These are phyloP conservation scores for Leptinotarsa peninsularis DNA, from an alignment of 2,888 invertebrate species.

Conservation along the genomic window DNA sequence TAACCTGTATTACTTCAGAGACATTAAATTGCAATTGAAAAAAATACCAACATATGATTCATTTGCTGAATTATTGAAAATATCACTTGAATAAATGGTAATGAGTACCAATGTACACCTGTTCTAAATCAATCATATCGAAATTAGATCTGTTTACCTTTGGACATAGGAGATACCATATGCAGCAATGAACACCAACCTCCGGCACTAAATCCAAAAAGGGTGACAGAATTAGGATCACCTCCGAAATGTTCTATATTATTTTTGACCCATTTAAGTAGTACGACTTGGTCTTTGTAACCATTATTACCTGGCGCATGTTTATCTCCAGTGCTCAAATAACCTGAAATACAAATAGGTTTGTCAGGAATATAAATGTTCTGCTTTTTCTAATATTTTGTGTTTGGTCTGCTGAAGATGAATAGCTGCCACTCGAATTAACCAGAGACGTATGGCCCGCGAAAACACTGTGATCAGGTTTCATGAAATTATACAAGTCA, in stretches of 20 bases:
- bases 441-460: too few species aligned
- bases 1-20: too few species aligned
- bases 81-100: too few species aligned
- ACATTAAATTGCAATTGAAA: too few species aligned
- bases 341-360: slow-evolving; percentile 54
- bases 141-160: slow-evolving; percentile 60
- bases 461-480: too few species aligned
- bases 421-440: too few species aligned
- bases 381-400: not conserved
- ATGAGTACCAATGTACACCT: too few species aligned
- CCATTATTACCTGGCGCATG: slow-evolving; percentile 78
- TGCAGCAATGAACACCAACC: slow-evolving; percentile 65
- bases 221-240: slow-evolving; percentile 73
- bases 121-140: too few species aligned
- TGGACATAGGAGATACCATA: slow-evolving; percentile 76
- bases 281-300: slow-evolving; percentile 77
- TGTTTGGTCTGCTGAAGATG: not conserved
- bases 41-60: too few species aligned
- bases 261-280: slow-evolving; percentile 74
- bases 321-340: slow-evolving; percentile 73
- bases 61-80: too few species aligned
- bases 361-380: not conserved
- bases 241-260: slow-evolving; percentile 79
- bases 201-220: slow-evolving; percentile 72
- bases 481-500: too few species aligned